Evolutionary conservation across 1,140 invertebrate genomes (phyloP).

Genomic region (Polypedilum vanderplanki): DNA sequence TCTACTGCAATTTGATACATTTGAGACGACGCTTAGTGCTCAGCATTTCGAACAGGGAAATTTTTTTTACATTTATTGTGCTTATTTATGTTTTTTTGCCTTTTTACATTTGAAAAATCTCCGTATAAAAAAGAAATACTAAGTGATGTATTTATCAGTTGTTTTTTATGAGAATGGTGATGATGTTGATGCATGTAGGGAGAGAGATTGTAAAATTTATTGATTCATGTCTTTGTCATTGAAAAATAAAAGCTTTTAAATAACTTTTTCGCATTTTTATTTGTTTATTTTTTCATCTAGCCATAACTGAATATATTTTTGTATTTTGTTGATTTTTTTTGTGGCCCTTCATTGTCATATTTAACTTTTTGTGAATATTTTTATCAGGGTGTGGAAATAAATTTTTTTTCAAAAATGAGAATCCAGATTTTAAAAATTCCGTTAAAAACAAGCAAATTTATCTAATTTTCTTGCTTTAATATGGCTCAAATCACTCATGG

Average conservation of each 20-base stretch:
- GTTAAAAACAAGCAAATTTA: too few species aligned
- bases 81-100: background rate
- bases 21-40: background rate
- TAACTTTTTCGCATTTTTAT: background rate
- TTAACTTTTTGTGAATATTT: too few species aligned
- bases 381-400: too few species aligned
- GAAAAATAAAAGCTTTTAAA: background rate
- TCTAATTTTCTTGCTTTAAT: too few species aligned
- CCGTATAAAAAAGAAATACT: background rate
- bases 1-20: constrained; percentile 22
- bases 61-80: background rate
- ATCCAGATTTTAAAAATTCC: too few species aligned
- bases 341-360: background rate
- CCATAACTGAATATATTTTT: background rate
- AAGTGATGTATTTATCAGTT: constrained; percentile 27
- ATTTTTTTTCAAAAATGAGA: too few species aligned
- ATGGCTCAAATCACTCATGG: too few species aligned
- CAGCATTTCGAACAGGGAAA: background rate
- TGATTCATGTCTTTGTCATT: background rate
- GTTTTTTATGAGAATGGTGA: background rate
- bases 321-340: background rate
- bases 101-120: background rate
- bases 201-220: background rate
- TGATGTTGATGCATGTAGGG: constrained; percentile 4
- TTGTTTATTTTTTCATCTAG: constrained; percentile 3